phyloP scores from a whole-genome alignment of 64 coral and sea anemone species.

The Montipora foliosa region DNA sequence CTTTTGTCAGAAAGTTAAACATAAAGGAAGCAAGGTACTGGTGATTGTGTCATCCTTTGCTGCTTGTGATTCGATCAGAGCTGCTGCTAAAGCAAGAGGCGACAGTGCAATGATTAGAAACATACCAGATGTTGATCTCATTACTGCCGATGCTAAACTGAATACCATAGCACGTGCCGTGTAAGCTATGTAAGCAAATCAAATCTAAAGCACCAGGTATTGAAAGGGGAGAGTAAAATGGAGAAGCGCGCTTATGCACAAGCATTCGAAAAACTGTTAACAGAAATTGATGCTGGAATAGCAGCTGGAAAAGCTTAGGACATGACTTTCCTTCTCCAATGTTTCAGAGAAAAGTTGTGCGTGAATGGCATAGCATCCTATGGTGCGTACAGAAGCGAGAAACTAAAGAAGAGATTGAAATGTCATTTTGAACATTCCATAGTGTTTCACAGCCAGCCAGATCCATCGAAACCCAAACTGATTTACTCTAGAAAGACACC shows the following conservation, averaged over 20 bases:
- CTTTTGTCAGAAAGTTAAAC: constrained; percentile 52
- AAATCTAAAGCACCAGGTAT: constrained; percentile 35
- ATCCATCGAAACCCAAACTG: too few species aligned
- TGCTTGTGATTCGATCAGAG: constrained; percentile 48
- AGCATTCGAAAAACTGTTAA: constrained; percentile 30
- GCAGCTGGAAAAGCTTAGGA: constrained; percentile 36
- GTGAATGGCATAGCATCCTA: neutral
- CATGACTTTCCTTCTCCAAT: constrained; percentile 24
- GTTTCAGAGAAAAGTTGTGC: constrained; percentile 1
- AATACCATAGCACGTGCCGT: constrained; percentile 55
- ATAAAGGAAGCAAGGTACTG: constrained; percentile 37
- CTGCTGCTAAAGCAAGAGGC: constrained; percentile 21
- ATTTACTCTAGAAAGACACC: constrained; percentile 19
- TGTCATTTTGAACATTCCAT: constrained; percentile 4
- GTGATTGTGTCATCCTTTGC: constrained; percentile 45
- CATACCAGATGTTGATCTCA: constrained; percentile 49
- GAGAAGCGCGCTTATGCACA: constrained; percentile 15
- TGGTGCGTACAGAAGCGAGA: constrained; percentile 18
- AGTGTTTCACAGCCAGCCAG: too few species aligned
- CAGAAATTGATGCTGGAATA: constrained; percentile 36
- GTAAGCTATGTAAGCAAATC: constrained; percentile 54
- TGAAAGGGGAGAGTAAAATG: neutral
- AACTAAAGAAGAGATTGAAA: constrained; percentile 8
- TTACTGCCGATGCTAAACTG: constrained; percentile 2
- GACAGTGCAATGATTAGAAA: constrained; percentile 17